A percentile compares a stretch with the other conserved stretches of the same genome.
Evolutionary conservation across 2,797 vertebrate genomes (phyloP).

Genomic region (Myotis daubentonii): DNA sequence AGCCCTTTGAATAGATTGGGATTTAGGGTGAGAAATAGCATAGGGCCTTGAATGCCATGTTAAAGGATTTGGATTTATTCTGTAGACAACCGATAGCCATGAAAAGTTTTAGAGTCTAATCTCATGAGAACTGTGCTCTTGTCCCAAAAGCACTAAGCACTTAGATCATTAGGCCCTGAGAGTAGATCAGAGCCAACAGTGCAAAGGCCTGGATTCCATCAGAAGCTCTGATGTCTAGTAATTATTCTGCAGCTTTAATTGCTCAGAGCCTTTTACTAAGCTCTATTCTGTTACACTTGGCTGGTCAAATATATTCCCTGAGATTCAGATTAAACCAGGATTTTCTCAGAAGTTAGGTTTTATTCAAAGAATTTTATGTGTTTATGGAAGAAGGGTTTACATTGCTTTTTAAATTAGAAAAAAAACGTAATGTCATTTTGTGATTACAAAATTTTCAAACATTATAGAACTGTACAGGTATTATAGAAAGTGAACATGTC

Average conservation of each 20-base stretch:
- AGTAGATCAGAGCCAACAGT: conserved; percentile 30
- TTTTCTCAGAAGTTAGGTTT: conserved; percentile 48
- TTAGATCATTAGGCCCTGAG: conserved; percentile 6
- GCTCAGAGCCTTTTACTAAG: conserved; percentile 48
- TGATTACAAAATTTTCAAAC: conserved; percentile 20
- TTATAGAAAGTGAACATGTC: not conserved
- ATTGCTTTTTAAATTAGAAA: not conserved
- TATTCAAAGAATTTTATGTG: conserved; percentile 2
- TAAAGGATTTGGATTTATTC: conserved; percentile 38
- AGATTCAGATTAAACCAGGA: not conserved
- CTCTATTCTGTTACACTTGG: conserved; percentile 37
- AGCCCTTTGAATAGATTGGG: not conserved
- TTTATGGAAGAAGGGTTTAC: not conserved
- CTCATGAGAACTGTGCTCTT: conserved; percentile 4
- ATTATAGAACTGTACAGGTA: not conserved
- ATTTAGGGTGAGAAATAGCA: conserved; percentile 8
- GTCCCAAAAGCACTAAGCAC: not conserved
- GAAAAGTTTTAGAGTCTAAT: not conserved
- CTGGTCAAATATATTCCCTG: conserved; percentile 41
- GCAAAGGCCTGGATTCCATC: conserved; percentile 14
- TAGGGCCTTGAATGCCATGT: not conserved
- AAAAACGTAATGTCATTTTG: not conserved
- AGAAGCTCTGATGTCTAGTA: conserved; percentile 1
- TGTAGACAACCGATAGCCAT: not conserved
- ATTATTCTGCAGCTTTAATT: conserved; percentile 56